Evolutionary conservation across 64 coral and sea anemone species (phyloP), one percentile per base, ranked within the genome.

Genomic region (Porites lutea): DNA sequence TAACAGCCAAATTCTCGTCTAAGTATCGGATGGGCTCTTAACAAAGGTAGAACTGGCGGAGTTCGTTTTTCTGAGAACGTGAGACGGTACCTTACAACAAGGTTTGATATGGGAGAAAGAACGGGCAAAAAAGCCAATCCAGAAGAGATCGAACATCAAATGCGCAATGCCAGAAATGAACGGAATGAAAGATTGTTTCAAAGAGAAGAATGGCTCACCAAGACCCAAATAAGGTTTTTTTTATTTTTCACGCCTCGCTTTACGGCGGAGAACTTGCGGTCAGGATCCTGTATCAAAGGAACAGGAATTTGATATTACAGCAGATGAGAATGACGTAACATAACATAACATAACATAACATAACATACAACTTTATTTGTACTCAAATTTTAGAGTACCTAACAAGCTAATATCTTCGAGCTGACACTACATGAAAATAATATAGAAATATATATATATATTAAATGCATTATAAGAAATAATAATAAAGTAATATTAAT

Each of bases 241-340:
- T 4, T 90, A 90, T 11, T 95, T 90, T 68, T 95, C 93, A 18
- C 93, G 88, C n/a, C 57, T 95, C 18, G 71, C 88, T 48, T 75
- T 70, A 13, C 65, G 69, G 19, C 90, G 65, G 16, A 75, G 93
- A 79, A 71, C 75, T 16, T 27, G 55, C 45, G 73, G 75, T 63
- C 67, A 16, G 9, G 79, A 84, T 43, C 22, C 53, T 22, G 16
- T n/a, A 45, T 16, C 51, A 3, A 6, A 18, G 48, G 46, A 68
- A 45, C 59, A 86, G 47, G 5, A 47, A 37, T 37, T 37, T 37
- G 27, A 37, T 37, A 43, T 48, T 12, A 2, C 9, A 87, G 54
- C 54, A 57, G 4, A 37, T 37, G 27, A 37, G 0, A 37, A 37
- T 37, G 1, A 37, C 27, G 27, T n/a, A n/a, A n/a, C n/a, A n/a